Evolutionary conservation across 2,888 invertebrate species (phyloP).

Genomic region (Lithodes maja): DNA sequence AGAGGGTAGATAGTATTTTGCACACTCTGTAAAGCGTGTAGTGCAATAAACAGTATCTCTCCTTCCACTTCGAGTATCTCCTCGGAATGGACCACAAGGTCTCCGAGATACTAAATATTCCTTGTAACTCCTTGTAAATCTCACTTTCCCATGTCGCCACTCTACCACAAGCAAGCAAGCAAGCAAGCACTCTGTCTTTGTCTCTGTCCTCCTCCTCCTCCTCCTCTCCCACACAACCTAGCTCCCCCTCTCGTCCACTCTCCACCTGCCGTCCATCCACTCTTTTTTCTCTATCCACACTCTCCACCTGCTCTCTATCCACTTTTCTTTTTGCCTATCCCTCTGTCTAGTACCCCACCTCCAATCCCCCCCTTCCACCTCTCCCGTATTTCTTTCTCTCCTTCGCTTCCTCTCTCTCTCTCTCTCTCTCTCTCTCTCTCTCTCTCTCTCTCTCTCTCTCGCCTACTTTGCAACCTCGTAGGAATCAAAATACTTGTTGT

Average conservation of each 20-base stretch:
- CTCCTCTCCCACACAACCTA: neutral
- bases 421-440: neutral
- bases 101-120: too few species aligned
- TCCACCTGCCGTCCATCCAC: neutral
- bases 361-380: neutral
- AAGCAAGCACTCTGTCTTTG: neutral
- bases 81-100: too few species aligned
- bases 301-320: neutral
- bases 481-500: too few species aligned
- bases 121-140: too few species aligned
- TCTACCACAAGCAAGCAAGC: neutral
- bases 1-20: too few species aligned
- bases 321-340: neutral
- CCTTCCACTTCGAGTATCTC: too few species aligned
- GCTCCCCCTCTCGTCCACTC: neutral
- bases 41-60: too few species aligned
- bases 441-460: constrained; percentile 1
- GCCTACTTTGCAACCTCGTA: neutral
- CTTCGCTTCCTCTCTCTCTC: neutral
- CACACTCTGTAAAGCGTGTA: too few species aligned
- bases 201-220: neutral
- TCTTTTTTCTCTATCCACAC: neutral
- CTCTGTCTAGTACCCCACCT: neutral
- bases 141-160: neutral
- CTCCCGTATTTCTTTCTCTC: neutral